Base-by-base conservation (phyloP, 30 jellyfish, hydroid and myxozoan species). In the Hydra vulgaris region DNA sequence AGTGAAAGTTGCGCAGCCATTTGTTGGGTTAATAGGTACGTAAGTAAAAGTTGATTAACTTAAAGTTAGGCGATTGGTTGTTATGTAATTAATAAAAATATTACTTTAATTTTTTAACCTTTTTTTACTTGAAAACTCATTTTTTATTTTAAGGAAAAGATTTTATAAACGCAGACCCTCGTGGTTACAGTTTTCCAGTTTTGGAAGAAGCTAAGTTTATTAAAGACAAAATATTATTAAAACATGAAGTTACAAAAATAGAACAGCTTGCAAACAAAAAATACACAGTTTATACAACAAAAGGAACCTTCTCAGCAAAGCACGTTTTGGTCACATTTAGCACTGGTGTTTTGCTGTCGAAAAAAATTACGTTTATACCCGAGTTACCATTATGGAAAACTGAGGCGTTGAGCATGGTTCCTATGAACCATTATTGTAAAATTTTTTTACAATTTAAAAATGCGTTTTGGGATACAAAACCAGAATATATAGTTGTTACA, bases 381-480 rank as follows among this genome's bases (percentile, higher is more conserved):
- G 68, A 55, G 79, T 83, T 88, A 18, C 96, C 96, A 0, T 23
- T 21, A 17, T 88, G 96, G 96, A 88, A 88, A 78, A 61, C 27
- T 21, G 69, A 70, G n/a, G 94, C 87, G 8, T 19, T 88, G 1
- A 15, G 67, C 8, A 78, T 20, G 69, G 52, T 74, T 74, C 76
- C 74, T 25, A 82, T 88, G 96, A 83, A 85, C 17, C 76, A 79
- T 54, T 87, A 87, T 55, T 80, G 88, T 18, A 87, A 87, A 83
- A 81, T 87, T 76, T 82, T 87, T 54, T 21, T 87, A 18, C 79
- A 72, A 40, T 87, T 87, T 71, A 82, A 87, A 8, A 26, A 77
- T 25, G 26, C 82, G 72, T 87, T 87, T 68, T 87, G 96, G 96
- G 96, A 87, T 61, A n/a, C 54, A 21, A 86, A 81, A 75, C 77